phyloP scores from a whole-genome alignment of 2,113 vertebrate genomes.

The Bujurquina vittata region DNA sequence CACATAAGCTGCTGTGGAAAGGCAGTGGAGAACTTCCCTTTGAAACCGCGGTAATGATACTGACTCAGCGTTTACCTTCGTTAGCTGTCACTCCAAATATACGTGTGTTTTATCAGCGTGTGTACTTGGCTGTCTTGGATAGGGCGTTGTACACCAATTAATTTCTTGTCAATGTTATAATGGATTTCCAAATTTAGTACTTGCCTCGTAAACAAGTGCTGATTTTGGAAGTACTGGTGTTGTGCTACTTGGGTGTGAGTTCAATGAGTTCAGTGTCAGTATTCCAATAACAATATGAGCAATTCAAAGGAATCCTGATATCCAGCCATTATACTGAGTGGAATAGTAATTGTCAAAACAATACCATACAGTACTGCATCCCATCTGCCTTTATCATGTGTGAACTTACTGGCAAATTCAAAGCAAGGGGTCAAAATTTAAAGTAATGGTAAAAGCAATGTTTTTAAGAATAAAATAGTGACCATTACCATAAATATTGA shows the following conservation, averaged over 20 bases:
- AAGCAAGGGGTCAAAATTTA: not conserved
- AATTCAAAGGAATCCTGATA: not conserved
- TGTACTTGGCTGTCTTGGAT: not conserved
- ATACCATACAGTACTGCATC: not conserved
- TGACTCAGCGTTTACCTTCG: slow-evolving; percentile 1
- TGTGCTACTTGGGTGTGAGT: not conserved
- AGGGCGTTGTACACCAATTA: not conserved
- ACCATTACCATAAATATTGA: not conserved
- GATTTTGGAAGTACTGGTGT: not conserved
- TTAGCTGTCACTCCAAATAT: not conserved
- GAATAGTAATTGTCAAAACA: not conserved
- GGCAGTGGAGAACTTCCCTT: not conserved
- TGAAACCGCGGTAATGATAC: not conserved
- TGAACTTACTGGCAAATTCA: not conserved
- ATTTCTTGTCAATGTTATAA: not conserved
- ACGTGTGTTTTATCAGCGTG: not conserved
- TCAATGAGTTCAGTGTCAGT: not conserved
- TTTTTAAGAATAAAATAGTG: not conserved
- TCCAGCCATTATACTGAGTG: not conserved
- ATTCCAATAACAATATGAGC: not conserved
- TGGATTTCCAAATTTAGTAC: not conserved
- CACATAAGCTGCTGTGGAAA: slow-evolving; percentile 9
- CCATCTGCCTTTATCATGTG: not conserved
- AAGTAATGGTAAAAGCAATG: too few species aligned
- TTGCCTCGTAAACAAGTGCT: not conserved